phyloP scores from a whole-genome alignment of 2,888 invertebrate species.

The Caenorhabditis imperialis region DNA sequence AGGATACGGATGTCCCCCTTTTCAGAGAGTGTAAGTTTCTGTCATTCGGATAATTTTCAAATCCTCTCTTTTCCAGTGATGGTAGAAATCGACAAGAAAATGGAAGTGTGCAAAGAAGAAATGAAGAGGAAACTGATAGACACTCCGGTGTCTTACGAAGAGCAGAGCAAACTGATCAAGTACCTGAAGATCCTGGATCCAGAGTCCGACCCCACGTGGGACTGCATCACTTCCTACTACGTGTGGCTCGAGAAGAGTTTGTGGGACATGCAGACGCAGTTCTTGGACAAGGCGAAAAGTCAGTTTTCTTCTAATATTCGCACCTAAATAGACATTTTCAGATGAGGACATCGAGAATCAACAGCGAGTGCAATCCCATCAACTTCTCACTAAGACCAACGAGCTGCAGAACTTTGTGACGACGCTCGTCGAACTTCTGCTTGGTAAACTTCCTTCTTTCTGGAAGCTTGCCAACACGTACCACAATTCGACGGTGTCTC shows the following conservation, averaged over 20 bases:
- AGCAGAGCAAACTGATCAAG: constrained; percentile 94
- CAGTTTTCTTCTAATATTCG: neutral
- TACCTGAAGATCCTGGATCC: constrained; percentile 83
- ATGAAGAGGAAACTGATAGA: constrained; percentile 88
- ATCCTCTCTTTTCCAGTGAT: constrained; percentile 82
- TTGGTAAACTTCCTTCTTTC: constrained; percentile 83
- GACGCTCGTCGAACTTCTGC: constrained; percentile 86
- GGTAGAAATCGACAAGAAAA: constrained; percentile 91
- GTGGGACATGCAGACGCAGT: constrained; percentile 81
- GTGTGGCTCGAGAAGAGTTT: constrained; percentile 86
- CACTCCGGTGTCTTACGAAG: constrained; percentile 92
- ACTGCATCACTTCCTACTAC: constrained; percentile 89
- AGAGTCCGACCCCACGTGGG: constrained; percentile 94
- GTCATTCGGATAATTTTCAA: neutral
- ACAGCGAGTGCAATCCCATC: constrained; percentile 14
- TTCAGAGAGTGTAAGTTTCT: constrained; percentile 76
- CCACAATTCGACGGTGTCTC: constrained; percentile 83
- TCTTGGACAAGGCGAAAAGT: constrained; percentile 48
- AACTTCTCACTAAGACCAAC: constrained; percentile 30
- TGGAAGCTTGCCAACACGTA: constrained; percentile 96
- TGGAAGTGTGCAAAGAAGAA: constrained; percentile 87
- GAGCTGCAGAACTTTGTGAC: constrained; percentile 83
- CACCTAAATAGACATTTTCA: constrained; percentile 1
- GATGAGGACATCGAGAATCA: constrained; percentile 14
- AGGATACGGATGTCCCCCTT: constrained; percentile 82